phyloP scores from a whole-genome alignment of 2,797 vertebrate genomes.

The Premnoplex brunnescens region DNA sequence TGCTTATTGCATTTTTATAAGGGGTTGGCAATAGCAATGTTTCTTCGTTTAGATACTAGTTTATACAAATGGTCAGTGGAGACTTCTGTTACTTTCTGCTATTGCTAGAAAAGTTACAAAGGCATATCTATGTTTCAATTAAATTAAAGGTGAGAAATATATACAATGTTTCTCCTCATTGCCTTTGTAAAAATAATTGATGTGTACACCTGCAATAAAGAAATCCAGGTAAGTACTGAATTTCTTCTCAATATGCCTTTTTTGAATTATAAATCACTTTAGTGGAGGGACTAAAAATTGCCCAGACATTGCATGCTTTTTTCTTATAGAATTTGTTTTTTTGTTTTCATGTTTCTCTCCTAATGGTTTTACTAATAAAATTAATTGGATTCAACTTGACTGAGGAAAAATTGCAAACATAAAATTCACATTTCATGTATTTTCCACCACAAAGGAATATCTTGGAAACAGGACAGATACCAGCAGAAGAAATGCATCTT shows the following conservation, averaged over 20 bases:
- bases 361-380: background rate
- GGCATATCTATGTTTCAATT: background rate
- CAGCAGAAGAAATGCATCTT: background rate
- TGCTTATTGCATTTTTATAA: rapidly evolving
- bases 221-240: background rate
- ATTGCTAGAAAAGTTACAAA: background rate
- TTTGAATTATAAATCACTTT: background rate
- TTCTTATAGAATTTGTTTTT: background rate
- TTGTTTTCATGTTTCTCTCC: background rate
- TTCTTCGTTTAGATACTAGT: background rate
- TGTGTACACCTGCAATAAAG: background rate
- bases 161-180: background rate
- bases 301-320: background rate
- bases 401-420: background rate
- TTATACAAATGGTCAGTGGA: background rate
- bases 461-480: background rate
- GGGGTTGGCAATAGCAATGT: background rate
- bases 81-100: background rate
- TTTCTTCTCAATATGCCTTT: background rate
- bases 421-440: background rate
- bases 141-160: background rate
- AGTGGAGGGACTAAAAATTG: background rate
- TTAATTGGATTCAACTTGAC: background rate
- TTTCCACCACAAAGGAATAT: background rate
- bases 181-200: background rate